Conservation (phyloP, 2,797 vertebrate species). For the Fistularia tabacaria region DNA sequence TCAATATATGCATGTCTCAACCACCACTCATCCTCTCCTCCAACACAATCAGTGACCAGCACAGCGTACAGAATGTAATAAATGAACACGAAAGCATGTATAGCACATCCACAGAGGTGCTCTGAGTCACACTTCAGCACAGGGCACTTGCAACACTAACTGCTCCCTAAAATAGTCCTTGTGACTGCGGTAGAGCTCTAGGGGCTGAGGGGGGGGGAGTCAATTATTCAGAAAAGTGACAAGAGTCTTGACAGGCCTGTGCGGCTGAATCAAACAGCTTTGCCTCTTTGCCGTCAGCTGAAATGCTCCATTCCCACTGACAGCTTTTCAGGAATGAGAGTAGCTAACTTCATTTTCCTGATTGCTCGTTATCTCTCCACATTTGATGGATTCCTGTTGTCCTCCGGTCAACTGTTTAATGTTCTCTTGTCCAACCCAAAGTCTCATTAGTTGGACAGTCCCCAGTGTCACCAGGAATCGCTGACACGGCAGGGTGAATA, state of each 20-base stretch:
- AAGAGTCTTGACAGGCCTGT: constrained; percentile 45
- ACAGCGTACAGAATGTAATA: constrained; percentile 4
- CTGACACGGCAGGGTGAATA: not conserved
- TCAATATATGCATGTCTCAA: too few species aligned
- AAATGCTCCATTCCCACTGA: constrained; percentile 30
- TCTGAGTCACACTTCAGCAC: constrained; percentile 31
- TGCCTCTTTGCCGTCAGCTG: constrained; percentile 49
- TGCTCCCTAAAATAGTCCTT: constrained; percentile 41
- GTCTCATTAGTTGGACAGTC: too few species aligned
- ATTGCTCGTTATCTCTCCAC: constrained; percentile 36
- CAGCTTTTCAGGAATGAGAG: constrained; percentile 50
- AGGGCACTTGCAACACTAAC: constrained; percentile 28
- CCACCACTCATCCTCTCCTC: not conserved
- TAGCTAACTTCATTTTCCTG: constrained; percentile 39
- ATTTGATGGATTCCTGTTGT: constrained; percentile 4
- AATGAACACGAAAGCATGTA: not conserved
- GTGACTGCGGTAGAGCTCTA: constrained; percentile 23
- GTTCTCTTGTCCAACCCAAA: too few species aligned
- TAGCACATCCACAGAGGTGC: constrained; percentile 5
- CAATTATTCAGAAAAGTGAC: constrained; percentile 60
- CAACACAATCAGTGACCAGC: constrained; percentile 1
- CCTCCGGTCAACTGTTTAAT: too few species aligned
- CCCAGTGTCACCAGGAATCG: too few species aligned
- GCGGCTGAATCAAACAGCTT: constrained; percentile 47
- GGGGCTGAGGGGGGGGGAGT: constrained; percentile 29